A percentile compares a stretch with the other conserved stretches of the same genome.
Evolutionary conservation across 2,888 invertebrate genomes (phyloP).

Genomic region (Dynastes tityus): DNA sequence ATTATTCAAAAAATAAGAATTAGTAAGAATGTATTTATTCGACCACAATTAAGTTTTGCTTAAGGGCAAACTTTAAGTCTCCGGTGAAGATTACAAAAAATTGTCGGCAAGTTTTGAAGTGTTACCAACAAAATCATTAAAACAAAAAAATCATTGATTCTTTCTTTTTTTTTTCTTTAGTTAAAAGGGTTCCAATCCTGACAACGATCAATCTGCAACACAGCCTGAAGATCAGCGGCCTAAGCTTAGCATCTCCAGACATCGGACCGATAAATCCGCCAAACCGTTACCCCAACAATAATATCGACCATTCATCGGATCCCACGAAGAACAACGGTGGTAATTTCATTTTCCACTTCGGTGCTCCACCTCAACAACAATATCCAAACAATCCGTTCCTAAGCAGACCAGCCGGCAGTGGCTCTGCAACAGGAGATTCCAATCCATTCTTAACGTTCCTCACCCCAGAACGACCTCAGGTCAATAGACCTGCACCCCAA

Average conservation of each 20-base stretch:
- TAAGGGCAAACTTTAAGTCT: no score
- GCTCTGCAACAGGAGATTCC: neutral
- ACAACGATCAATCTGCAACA: constrained; percentile 73
- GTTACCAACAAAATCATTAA: no score
- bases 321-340: neutral
- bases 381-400: constrained; percentile 46
- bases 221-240: constrained; percentile 68
- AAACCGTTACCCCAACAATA: neutral
- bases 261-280: neutral
- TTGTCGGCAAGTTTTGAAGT: no score
- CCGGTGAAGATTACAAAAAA: no score
- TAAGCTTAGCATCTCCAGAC: constrained; percentile 3
- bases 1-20: no score
- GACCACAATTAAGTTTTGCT: no score
- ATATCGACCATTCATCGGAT: constrained; percentile 15
- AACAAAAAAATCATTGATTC: constrained; percentile 57
- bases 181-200: constrained; percentile 66
- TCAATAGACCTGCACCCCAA: neutral
- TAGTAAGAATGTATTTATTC: no score
- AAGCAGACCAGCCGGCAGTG: neutral
- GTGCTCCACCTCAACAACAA: constrained; percentile 30
- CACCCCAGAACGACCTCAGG: neutral
- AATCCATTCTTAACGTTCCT: constrained; percentile 24
- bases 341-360: constrained; percentile 43
- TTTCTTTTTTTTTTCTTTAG: constrained; percentile 59